Evolutionary conservation across 2,888 invertebrate genomes (phyloP).

Genomic region (Agrenia bidenticulata): DNA sequence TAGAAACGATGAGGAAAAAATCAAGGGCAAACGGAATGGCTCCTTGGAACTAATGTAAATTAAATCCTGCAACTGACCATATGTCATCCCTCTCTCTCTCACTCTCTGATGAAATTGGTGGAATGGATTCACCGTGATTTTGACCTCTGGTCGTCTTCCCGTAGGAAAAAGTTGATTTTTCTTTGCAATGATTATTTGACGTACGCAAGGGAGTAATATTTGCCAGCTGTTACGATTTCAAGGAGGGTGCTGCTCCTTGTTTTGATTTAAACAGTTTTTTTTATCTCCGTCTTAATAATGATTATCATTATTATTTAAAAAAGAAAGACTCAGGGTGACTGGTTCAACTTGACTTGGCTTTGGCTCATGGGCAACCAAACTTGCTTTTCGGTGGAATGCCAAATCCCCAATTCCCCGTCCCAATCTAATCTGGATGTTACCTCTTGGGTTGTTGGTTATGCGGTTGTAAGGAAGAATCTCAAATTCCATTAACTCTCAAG

Average conservation of each 20-base stretch:
- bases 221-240: slow-evolving; percentile 11
- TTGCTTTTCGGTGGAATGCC: background rate
- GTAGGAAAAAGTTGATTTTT: slow-evolving; percentile 9
- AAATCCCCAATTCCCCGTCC: background rate
- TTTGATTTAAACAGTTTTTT: slow-evolving; percentile 18
- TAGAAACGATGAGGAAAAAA: background rate
- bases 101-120: background rate
- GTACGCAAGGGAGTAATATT: slow-evolving; percentile 12
- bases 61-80: slow-evolving; percentile 9
- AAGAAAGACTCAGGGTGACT: slow-evolving; percentile 12
- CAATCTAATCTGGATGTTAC: too few species aligned
- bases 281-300: background rate
- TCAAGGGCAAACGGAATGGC: background rate
- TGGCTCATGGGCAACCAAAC: slow-evolving; percentile 10
- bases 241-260: slow-evolving; percentile 17
- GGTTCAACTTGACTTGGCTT: slow-evolving; percentile 3
- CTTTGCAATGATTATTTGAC: slow-evolving; percentile 1
- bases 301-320: slow-evolving; percentile 1
- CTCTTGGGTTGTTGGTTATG: too few species aligned
- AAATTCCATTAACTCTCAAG: too few species aligned
- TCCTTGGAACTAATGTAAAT: background rate
- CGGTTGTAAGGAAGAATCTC: too few species aligned
- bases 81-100: too few species aligned
- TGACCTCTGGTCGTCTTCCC: slow-evolving; percentile 6
- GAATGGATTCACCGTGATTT: slow-evolving; percentile 7